Evolutionary conservation across 2,888 invertebrate genomes (phyloP), one percentile per base, ranked within the genome.

Genomic region (Tetropium fuscum): DNA sequence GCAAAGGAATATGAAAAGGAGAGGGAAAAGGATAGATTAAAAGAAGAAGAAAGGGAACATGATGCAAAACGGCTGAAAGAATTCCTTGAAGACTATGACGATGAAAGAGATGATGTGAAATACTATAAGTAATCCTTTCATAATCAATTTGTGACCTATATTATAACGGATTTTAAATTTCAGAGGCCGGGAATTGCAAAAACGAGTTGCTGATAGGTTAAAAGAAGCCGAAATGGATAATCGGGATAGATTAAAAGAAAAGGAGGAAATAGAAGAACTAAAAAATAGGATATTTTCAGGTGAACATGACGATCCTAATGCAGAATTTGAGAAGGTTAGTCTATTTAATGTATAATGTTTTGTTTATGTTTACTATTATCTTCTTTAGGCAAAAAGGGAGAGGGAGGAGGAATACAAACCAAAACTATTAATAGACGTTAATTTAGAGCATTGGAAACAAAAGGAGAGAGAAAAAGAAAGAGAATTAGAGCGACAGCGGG

Each of bases 41-140:
- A 92, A 74, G 91, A 94, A 75, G 92, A 93, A 75, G 96, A 97
- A 79, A 86, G 94, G 58, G 91, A 93, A 80, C 88, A 91, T 58
- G 98, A 99, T 83, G 97, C 97, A 0, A 94, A 95, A 83, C 87
- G 95, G 36, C 86, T 99, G 53, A 96, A 97, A 82, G 96, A 98
- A 84, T 99, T 99, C 82, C 87, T 99, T 2, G 99, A 99, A 83
- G 98, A 99, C 82, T 99, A 99, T 78, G 98, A 98, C 78, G 99
- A 99, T 81, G 97, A 98, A 82, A 86, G 97, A 49, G 97, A 98
- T 81, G 99, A 99, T 81, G 87, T 92, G 44, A 98, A 98, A 84
- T 99, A 94, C 84, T 99, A 98, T 85, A 96, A 94, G 90, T 89
- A 77, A 81, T 84, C 77, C 36, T 30, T 45, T 54, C 30, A 27